These are phyloP conservation scores for Origma solitaria DNA, from an alignment of 2,113 vertebrate genomes.

Conservation along the genomic window DNA sequence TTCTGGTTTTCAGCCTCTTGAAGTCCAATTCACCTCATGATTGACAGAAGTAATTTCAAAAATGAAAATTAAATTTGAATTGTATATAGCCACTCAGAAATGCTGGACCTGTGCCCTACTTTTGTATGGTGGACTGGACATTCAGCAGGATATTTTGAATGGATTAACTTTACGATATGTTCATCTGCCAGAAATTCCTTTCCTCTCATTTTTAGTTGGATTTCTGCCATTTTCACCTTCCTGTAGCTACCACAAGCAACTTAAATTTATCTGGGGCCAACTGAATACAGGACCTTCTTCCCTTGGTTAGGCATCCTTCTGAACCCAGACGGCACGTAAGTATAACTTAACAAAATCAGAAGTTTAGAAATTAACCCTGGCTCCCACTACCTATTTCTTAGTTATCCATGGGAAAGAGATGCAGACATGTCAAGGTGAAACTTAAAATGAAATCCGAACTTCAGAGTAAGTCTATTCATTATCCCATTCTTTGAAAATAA, in stretches of 20 bases:
- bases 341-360: background rate
- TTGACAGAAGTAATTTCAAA: background rate
- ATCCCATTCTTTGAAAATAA: background rate
- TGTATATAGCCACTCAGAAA: background rate
- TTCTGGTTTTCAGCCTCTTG: background rate
- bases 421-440: background rate
- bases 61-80: background rate
- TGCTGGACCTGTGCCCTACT: background rate
- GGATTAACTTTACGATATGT: background rate
- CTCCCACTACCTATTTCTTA: background rate
- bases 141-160: background rate
- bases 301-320: background rate
- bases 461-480: background rate
- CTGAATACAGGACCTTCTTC: background rate
- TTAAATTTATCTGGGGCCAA: background rate
- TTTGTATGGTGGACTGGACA: background rate
- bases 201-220: background rate
- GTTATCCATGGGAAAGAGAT: background rate
- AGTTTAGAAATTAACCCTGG: background rate
- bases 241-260: fast-evolving
- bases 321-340: background rate
- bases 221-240: background rate
- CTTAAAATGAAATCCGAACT: background rate
- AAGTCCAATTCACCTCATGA: background rate
- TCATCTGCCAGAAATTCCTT: background rate